These are phyloP conservation scores for Pithys albifrons DNA, from an alignment of 2,113 vertebrate genomes.

Conservation along the genomic window DNA sequence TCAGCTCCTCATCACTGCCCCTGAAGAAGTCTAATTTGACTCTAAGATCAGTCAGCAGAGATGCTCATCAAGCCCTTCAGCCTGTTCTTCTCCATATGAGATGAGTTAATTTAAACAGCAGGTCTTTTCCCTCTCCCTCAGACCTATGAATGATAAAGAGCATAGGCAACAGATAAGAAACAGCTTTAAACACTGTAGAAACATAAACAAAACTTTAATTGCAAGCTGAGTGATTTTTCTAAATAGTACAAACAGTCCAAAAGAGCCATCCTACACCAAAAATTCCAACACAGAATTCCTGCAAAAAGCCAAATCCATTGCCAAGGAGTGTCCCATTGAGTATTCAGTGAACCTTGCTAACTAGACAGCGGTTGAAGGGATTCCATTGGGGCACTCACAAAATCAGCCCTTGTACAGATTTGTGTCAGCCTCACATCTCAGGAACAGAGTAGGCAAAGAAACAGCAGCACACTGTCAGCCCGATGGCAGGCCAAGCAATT, in stretches of 20 bases:
- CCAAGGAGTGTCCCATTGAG: constrained; percentile 14
- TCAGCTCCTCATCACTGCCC: not conserved
- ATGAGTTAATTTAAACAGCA: not conserved
- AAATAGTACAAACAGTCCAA: not conserved
- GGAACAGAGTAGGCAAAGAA: not conserved
- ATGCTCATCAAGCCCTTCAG: not conserved
- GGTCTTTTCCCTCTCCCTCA: constrained; percentile 7
- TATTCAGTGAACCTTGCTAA: not conserved
- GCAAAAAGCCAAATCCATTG: constrained; percentile 14
- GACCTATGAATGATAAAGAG: not conserved
- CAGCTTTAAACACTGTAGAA: constrained; percentile 23
- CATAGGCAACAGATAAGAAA: constrained; percentile 32
- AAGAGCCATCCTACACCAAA: not conserved
- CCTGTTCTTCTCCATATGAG: not conserved
- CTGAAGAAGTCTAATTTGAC: not conserved
- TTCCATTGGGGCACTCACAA: not conserved
- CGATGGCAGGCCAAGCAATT: not conserved
- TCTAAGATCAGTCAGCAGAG: not conserved
- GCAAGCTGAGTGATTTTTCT: not conserved
- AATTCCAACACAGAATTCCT: not conserved
- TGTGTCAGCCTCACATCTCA: not conserved
- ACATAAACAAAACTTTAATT: constrained; percentile 27
- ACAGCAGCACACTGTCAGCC: not conserved
- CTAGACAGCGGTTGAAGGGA: constrained; percentile 9
- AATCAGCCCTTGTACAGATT: constrained; percentile 26